Base-by-base conservation (phyloP, 2,797 vertebrate species). In the Alexandromys oeconomus region DNA sequence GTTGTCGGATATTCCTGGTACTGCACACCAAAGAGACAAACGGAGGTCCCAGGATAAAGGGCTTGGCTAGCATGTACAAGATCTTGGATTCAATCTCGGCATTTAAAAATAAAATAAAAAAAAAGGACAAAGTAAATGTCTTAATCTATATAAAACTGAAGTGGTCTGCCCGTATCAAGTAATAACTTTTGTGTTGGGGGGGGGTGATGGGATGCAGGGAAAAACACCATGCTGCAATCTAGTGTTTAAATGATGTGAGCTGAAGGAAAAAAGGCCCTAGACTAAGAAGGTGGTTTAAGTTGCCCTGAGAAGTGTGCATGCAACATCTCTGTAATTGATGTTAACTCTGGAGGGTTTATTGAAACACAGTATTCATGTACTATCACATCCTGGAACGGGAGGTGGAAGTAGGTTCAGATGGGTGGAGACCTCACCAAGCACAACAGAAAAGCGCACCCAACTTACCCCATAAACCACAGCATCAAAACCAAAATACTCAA, bases 221-320 rank as follows among this genome's bases (percentile, higher is more conserved):
- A 10, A 10, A 91, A 71, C n/a, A 93, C 27, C 21, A 14, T 46
- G 65, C 37, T 95, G 65, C 25, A 89, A 57, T 21, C 21, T 57
- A 86, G 48, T 40, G 37, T 82, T 82, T 76, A 76, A 80, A 77
- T 87, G 3, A 91, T 84, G 34, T 84, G 34, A 89, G 29, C 13
- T 84, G 17, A 84, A 84, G 96, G 51, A 48, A 80, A 67, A 67
- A 93, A 71, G 23, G 82, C 37, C 6, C 63, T 74, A 85, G 21
- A 95, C n/a, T 69, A 88, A 89, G n/a, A 93, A 59, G 94, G 87
- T 19, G n/a, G 29, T 91, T 95, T 43, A 78, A 93, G 69, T 46
- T 37, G 3, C 67, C 57, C 8, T 17, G 14, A 93, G 51, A 37
- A 57, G 7, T 78, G 15, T 37, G 27, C 48, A 57, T n/a, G 57